Evolutionary conservation across 1,140 invertebrate species (phyloP), one percentile per base, ranked within the genome.

Genomic region (Zaprionus inermis): DNA sequence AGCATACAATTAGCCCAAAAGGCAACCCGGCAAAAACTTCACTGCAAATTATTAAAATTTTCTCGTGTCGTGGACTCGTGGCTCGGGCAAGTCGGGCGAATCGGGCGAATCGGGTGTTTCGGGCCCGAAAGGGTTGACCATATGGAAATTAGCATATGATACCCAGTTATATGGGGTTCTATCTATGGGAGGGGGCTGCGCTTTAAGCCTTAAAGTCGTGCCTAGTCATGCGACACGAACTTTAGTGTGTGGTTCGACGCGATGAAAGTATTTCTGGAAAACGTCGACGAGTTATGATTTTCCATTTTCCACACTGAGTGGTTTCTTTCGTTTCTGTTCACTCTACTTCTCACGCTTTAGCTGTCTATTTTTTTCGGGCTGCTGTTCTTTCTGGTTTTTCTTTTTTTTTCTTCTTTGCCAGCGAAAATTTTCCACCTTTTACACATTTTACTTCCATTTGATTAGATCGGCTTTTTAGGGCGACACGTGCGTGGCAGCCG

Each of bases 131-230:
- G 81, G 85, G 85, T 81, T 90, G 85, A 85, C 85, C 85, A 90
- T 90, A 90, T 90, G 85, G 76, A 90, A 90, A 90, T 90, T 90
- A 90, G 85, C 81, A 90, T 90, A 90, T 85, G 85, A 90, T 79
- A 90, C 76, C 76, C 75, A 68, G 2, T 75, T 85, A 55, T 58
- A 55, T 72, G 67, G 61, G 76, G 49, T n/a, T n/a, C n/a, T n/a
- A n/a, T 20, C 30, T 4, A 14, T n/a, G 41, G 54, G 49, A n/a
- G 34, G 36, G 22, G 46, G 36, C 65, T 16, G 6, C 12, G 56
- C 44, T 84, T 84, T 77, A 77, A 84, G 71, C 63, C 70, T 84
- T 79, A 73, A 88, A 84, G 77, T 80, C 68, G 38, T 83, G 79
- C 73, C 64, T 75, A 83, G 73, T 89, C 79, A 80, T 66, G 65